Percentiles rank a stretch among this genome's conserved stretches.
phyloP scores from a whole-genome alignment of 2,888 invertebrate genomes.

The Platycheirus rosarum region DNA sequence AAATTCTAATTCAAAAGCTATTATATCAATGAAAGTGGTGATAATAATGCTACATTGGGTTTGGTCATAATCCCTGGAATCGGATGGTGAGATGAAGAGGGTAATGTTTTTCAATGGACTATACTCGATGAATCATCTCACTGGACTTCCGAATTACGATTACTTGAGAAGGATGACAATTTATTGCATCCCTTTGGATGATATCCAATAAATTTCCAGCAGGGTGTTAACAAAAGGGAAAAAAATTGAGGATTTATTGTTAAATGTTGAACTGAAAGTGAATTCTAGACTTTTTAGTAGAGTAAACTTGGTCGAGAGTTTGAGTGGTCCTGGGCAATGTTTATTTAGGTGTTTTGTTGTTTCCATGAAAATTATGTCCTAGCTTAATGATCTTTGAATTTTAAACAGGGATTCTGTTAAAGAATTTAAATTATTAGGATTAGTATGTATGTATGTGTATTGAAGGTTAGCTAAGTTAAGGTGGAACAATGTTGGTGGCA shows the following conservation, averaged over 20 bases:
- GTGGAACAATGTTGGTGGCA: neutral
- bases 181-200: slow-evolving; percentile 70
- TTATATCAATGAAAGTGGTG: slow-evolving; percentile 67
- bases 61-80: slow-evolving; percentile 11
- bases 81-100: neutral
- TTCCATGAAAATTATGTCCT: neutral
- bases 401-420: neutral
- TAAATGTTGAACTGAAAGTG: neutral
- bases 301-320: neutral
- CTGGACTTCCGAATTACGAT: slow-evolving; percentile 71
- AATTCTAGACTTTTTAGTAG: neutral
- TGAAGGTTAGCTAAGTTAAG: neutral
- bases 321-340: neutral
- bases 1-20: slow-evolving; percentile 66
- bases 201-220: slow-evolving; percentile 64
- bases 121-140: slow-evolving; percentile 68
- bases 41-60: slow-evolving; percentile 45
- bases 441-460: neutral
- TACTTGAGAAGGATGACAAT: slow-evolving; percentile 67
- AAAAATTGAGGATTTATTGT: slow-evolving; percentile 60
- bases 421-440: slow-evolving; percentile 11
- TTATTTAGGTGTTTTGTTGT: neutral
- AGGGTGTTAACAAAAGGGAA: slow-evolving; percentile 46
- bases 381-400: neutral
- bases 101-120: slow-evolving; percentile 16